Percentiles rank a stretch among this genome's conserved stretches.
Conservation (phyloP, 37 sponge, comb jelly and placozoan genomes). For the Spongia lamella region DNA sequence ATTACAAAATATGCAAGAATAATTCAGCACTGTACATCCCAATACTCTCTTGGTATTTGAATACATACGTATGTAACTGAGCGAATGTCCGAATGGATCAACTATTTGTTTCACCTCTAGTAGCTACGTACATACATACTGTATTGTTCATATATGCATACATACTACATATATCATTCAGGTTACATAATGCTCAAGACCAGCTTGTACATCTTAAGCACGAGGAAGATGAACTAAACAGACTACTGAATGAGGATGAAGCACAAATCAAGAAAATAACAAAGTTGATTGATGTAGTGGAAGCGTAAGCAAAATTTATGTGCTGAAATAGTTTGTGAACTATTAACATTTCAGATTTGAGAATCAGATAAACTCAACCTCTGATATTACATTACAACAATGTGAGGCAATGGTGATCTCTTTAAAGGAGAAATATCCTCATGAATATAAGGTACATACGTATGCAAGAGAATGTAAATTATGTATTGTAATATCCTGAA, state of each 20-base stretch:
- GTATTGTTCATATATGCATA: too few species aligned
- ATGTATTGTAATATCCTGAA: too few species aligned
- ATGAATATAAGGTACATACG: slow-evolving; percentile 57
- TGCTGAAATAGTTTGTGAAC: neutral
- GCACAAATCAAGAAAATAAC: slow-evolving; percentile 63
- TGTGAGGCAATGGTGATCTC: slow-evolving; percentile 71
- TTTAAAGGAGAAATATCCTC: slow-evolving; percentile 69
- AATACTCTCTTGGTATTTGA: too few species aligned
- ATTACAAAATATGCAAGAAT: too few species aligned
- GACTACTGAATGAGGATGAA: slow-evolving; percentile 43
- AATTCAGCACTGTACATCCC: too few species aligned
- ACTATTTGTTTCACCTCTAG: too few species aligned
- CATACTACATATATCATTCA: neutral
- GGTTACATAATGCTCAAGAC: slow-evolving; percentile 78
- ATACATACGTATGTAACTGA: too few species aligned
- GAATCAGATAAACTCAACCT: neutral
- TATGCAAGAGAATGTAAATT: too few species aligned
- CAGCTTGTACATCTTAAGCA: slow-evolving; percentile 74
- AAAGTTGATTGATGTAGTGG: slow-evolving; percentile 55
- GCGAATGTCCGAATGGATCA: too few species aligned
- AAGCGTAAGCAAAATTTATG: slow-evolving; percentile 42
- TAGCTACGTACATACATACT: too few species aligned
- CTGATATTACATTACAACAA: slow-evolving; percentile 62
- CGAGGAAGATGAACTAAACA: slow-evolving; percentile 60
- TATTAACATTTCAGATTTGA: slow-evolving; percentile 20